Base-by-base conservation (phyloP, 2,888 invertebrate genomes). In the Teinopalpus imperialis region DNA sequence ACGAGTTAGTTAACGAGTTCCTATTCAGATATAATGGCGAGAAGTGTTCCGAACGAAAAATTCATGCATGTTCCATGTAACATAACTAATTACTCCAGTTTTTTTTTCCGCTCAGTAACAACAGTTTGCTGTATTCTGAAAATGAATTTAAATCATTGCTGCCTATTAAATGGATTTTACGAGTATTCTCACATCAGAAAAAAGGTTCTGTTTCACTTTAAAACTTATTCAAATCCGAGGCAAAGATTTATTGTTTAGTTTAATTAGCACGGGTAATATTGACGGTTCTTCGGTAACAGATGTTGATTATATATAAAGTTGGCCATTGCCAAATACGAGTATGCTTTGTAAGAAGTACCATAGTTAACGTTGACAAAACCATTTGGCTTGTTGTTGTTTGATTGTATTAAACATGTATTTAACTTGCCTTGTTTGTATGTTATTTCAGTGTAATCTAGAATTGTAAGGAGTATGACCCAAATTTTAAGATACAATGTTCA, bases 21-120 rank as follows among this genome's bases (percentile, higher is more conserved):
- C 37, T 44, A 45, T 45, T 45, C 44, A 45, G 14, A 39, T 39
- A 32, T 39, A 20, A 37, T 24, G 20, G 44, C 32, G 39, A 39
- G 20, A 39, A 39, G 44, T 45, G 32, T 24, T 32, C 32, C 21
- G 21, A 39, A 45, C 39, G 32, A 32, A 45, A 45, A 45, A 45
- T 44, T 32, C 31, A 39, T 39, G 39, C 32, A 45, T 20, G 27
- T 26, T 26, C 14, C 44, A 27, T 27, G 27, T 20, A 43, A 43
- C 27, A 13, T 39, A 26, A 32, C 32, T 45, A 34, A 37, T 44
- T 44, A 43, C 35, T 16, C 8, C 27, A 4, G 3, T 18, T 21
- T 43, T 26, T 26, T 24, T 36, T 8, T n/a, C n/a, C n/a, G 8
- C 18, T n/a, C n/a, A n/a, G n/a, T 29, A n/a, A 10, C 3, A 16